Evolutionary conservation across 2,113 vertebrate species (phyloP).

Genomic region (Odontesthes bonariensis): DNA sequence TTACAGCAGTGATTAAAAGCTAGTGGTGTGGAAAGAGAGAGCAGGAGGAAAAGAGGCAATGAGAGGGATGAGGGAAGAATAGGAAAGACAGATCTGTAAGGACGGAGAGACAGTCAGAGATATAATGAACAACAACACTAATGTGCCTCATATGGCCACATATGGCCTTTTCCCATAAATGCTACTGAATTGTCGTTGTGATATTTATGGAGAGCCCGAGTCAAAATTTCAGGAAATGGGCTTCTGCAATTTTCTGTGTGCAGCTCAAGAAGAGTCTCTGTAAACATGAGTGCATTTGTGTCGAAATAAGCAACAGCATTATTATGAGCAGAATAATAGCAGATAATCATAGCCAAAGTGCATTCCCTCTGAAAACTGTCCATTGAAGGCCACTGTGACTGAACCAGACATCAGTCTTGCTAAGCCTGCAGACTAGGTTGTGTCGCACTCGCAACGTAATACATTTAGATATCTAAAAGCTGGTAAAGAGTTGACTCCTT

Average conservation of each 20-base stretch:
- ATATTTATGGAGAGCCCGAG: slow-evolving; percentile 42
- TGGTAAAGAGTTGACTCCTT: not conserved
- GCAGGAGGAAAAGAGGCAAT: slow-evolving; percentile 24
- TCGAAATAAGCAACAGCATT: slow-evolving; percentile 50
- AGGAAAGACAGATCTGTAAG: slow-evolving; percentile 36
- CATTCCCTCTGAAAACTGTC: slow-evolving; percentile 16
- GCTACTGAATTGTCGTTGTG: slow-evolving; percentile 25
- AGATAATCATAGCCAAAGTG: slow-evolving; percentile 47
- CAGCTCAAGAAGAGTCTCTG: slow-evolving; percentile 17
- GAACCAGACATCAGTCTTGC: slow-evolving; percentile 1
- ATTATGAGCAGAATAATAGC: slow-evolving; percentile 43
- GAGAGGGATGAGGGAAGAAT: slow-evolving; percentile 39
- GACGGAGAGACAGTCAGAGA: slow-evolving; percentile 45
- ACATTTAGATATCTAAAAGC: slow-evolving; percentile 13
- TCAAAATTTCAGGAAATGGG: slow-evolving; percentile 51
- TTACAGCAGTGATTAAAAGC: slow-evolving; percentile 88
- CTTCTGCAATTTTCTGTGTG: slow-evolving; percentile 36
- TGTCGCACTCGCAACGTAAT: not conserved
- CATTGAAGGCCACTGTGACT: slow-evolving; percentile 17
- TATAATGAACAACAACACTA: slow-evolving; percentile 52
- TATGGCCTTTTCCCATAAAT: slow-evolving; percentile 35
- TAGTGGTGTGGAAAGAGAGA: slow-evolving; percentile 73
- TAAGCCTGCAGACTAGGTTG: not conserved
- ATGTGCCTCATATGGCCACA: not conserved
- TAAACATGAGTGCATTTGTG: slow-evolving; percentile 34